Conservation (phyloP, 2,888 invertebrate species). For the Pheosia gnoma region DNA sequence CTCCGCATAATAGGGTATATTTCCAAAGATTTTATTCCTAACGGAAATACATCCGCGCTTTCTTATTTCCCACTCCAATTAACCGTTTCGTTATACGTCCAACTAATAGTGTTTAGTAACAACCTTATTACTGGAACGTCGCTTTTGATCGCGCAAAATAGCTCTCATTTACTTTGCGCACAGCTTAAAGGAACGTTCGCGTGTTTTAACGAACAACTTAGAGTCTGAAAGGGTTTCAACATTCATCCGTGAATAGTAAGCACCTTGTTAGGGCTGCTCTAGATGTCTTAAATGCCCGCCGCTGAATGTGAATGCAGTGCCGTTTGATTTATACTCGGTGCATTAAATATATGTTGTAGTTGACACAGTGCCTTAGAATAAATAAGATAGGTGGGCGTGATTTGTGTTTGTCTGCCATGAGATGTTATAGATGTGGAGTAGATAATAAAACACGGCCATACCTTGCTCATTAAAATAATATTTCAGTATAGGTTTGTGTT, state of each 20-base stretch:
- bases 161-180: slow-evolving; percentile 53
- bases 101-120: slow-evolving; percentile 45
- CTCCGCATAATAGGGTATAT: slow-evolving; percentile 10
- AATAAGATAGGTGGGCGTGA: slow-evolving; percentile 14
- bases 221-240: slow-evolving; percentile 60
- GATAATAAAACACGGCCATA: neutral
- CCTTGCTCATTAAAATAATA: neutral
- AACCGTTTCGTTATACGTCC: slow-evolving; percentile 38
- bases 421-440: slow-evolving; percentile 4
- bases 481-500: neutral
- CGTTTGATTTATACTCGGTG: slow-evolving; percentile 48
- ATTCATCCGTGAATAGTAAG: slow-evolving; percentile 70
- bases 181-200: slow-evolving; percentile 58
- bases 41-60: slow-evolving; percentile 18
- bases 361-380: slow-evolving; percentile 44
- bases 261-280: slow-evolving; percentile 72
- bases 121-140: slow-evolving; percentile 58
- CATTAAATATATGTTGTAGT: slow-evolving; percentile 53
- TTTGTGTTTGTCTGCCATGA: neutral
- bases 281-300: slow-evolving; percentile 70
- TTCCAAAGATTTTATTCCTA: slow-evolving; percentile 3
- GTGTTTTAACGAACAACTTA: slow-evolving; percentile 71
- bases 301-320: slow-evolving; percentile 47
- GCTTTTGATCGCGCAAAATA: slow-evolving; percentile 64
- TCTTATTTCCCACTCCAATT: slow-evolving; percentile 41